Percentiles rank a stretch among this genome's conserved stretches.
Conservation (phyloP, 2,888 invertebrate genomes). For the Ectemnius continuus region DNA sequence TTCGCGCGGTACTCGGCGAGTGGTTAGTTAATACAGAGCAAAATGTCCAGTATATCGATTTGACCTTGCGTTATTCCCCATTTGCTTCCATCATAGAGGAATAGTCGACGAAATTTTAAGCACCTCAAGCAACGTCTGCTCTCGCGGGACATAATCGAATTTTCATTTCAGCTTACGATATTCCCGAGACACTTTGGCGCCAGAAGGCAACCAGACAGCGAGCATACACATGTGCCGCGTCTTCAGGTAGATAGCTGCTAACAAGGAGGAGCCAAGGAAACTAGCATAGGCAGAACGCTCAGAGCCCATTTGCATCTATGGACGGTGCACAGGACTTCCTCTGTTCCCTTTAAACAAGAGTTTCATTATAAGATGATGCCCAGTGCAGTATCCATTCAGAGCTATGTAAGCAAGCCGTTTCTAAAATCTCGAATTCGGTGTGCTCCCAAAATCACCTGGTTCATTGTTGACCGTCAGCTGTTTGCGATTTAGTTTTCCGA, state of each 20-base stretch:
- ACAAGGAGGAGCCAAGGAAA: not conserved
- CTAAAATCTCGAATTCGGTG: constrained; percentile 47
- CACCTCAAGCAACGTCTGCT: no score
- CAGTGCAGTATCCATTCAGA: constrained; percentile 23
- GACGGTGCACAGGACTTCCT: constrained; percentile 25
- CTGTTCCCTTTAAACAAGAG: not conserved
- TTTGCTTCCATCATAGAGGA: no score
- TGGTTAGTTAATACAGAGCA: no score
- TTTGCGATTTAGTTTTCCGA: constrained; percentile 20
- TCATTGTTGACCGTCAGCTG: constrained; percentile 14
- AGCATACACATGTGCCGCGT: not conserved
- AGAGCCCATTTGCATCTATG: constrained; percentile 9
- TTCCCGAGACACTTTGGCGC: no score
- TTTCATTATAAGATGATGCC: constrained; percentile 4
- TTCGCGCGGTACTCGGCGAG: no score
- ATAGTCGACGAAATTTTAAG: no score
- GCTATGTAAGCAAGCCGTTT: not conserved
- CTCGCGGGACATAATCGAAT: no score
- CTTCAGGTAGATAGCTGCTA: not conserved
- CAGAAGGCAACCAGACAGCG: not conserved
- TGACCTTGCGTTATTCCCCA: no score
- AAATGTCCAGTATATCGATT: no score
- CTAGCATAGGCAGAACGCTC: constrained; percentile 16
- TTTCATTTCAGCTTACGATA: no score
- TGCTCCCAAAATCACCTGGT: constrained; percentile 25